A percentile compares a stretch with the other conserved stretches of the same genome.
Conservation (phyloP, 2,888 invertebrate genomes). For the Alsophila aescularia region DNA sequence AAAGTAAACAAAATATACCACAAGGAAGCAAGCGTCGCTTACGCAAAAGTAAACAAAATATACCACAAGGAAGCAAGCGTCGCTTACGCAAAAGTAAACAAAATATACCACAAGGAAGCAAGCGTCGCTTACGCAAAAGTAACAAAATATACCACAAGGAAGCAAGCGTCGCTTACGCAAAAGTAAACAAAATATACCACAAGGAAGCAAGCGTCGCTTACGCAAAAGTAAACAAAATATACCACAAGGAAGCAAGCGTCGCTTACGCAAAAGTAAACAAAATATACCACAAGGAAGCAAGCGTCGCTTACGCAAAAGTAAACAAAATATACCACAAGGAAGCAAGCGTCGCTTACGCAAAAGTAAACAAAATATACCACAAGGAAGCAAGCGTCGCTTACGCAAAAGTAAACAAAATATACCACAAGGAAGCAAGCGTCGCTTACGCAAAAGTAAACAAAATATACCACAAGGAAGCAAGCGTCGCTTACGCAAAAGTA, state of each 20-base stretch:
- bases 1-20: slow-evolving; percentile 5
- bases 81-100: slow-evolving; percentile 14
- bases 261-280: slow-evolving; percentile 13
- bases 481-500: slow-evolving; percentile 13
- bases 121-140: slow-evolving; percentile 12
- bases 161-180: slow-evolving; percentile 11
- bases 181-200: slow-evolving; percentile 2
- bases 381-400: slow-evolving; percentile 13
- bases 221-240: slow-evolving; percentile 8
- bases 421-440: slow-evolving; percentile 10
- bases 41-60: slow-evolving; percentile 11
- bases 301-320: slow-evolving; percentile 13
- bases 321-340: slow-evolving; percentile 9
- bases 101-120: slow-evolving; percentile 10
- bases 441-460: slow-evolving; percentile 13
- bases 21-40: slow-evolving; percentile 10
- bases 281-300: slow-evolving; percentile 10
- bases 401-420: slow-evolving; percentile 8
- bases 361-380: slow-evolving; percentile 2
- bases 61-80: slow-evolving; percentile 11
- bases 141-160: slow-evolving; percentile 9
- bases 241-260: slow-evolving; percentile 10
- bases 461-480: slow-evolving; percentile 10
- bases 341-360: slow-evolving; percentile 11
- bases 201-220: slow-evolving; percentile 13